A percentile compares a stretch with the other conserved stretches of the same genome.
phyloP scores from a whole-genome alignment of 2,888 invertebrate species.

The Epirrhoe tristata region DNA sequence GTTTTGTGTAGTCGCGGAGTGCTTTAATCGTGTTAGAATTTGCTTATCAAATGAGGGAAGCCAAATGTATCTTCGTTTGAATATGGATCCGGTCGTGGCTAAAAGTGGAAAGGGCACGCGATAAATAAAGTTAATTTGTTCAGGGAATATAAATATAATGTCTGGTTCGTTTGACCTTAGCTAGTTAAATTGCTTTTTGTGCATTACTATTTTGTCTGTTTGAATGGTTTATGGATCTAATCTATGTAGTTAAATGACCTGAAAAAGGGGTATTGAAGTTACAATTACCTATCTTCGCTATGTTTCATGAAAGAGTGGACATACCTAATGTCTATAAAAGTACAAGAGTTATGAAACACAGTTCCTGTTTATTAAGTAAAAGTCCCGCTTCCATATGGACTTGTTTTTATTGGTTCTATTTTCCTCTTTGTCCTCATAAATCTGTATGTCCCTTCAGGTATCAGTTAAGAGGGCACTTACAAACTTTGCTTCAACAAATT shows the following conservation, averaged over 20 bases:
- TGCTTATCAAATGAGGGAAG: slow-evolving; percentile 39
- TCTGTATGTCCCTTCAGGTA: not conserved
- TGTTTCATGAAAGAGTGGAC: no score
- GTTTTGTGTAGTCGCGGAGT: slow-evolving; percentile 48
- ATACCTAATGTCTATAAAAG: no score
- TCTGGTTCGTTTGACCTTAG: not conserved
- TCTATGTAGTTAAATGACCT: no score
- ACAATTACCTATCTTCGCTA: no score
- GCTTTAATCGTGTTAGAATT: slow-evolving; percentile 49
- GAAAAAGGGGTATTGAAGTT: no score
- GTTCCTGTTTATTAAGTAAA: no score
- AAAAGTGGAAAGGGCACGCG: slow-evolving; percentile 13
- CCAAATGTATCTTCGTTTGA: slow-evolving; percentile 28
- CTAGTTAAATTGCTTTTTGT: not conserved
- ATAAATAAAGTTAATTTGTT: slow-evolving; percentile 3
- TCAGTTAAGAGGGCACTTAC: slow-evolving; percentile 16
- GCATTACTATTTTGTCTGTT: not conserved
- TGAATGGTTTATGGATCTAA: no score
- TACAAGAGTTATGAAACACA: no score
- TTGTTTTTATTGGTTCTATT: not conserved
- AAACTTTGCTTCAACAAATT: slow-evolving; percentile 15
- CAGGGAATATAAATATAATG: not conserved
- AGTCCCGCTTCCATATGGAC: no score
- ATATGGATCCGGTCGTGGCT: slow-evolving; percentile 9
- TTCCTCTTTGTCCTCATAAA: not conserved